Evolutionary conservation across 1,140 invertebrate genomes (phyloP), one percentile per base, ranked within the genome.

Genomic region (Ditylenchus dipsaci): DNA sequence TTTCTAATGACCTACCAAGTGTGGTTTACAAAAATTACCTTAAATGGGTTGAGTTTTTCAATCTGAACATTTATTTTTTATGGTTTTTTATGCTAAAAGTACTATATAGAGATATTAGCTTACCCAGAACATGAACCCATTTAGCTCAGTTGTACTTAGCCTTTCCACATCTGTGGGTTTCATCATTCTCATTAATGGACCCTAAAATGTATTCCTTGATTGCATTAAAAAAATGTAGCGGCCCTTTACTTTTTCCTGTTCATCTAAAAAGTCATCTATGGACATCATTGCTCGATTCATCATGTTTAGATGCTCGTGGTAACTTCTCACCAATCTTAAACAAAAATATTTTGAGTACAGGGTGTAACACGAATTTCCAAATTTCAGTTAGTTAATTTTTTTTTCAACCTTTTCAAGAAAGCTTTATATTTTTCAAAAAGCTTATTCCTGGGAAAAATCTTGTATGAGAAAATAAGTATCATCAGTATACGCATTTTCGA

Each of bases 101-200:
- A 11, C 33, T 38, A 38, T 38, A 5, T 11, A 3, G 11, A 11
- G 11, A 5, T 38, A 38, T n/a, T n/a, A n/a, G n/a, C 33, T 11
- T 11, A 38, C 33, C 63, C 62, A 69, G 43, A 68, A 69, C 68
- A 68, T 57, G 13, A 69, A 43, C 17, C 68, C 68, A 59, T 53
- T 56, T 8, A 69, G 58, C 53, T 69, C 68, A 23, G 59, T 33
- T 29, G 56, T 38, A 45, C 62, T 66, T 45, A 69, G 58, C 45
- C 53, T 21, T 19, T 68, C 53, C 26, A 69, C 64, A 64, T 66
- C 68, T 11, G 23, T 56, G 33, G 68, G 68, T 21, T 56, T 53
- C n/a, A 68, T 58, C 29, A 27, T 29, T 57, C 63, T 23, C 62
- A 57, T 61, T 42, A 33, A 33, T 26, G 19, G 9, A 43, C 58